Conservation (phyloP, 1,140 invertebrate species). For the Copidosoma floridanum region DNA sequence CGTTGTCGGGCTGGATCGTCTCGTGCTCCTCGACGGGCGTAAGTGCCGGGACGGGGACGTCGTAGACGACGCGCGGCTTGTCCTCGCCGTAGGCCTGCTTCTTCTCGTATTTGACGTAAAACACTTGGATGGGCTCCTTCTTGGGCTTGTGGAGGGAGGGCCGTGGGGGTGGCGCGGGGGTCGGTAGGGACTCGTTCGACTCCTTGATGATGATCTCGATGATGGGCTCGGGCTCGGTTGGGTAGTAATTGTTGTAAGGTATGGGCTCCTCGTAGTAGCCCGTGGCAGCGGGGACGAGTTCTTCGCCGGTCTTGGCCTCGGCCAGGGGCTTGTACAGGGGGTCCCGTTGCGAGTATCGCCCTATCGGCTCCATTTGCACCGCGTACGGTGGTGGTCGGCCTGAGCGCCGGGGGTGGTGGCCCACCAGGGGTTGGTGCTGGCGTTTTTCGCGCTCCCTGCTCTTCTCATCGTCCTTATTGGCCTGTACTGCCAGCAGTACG, state of each 20-base stretch:
- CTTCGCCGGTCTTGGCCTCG: slow-evolving; percentile 56
- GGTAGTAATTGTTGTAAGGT: slow-evolving; percentile 62
- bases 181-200: slow-evolving; percentile 76
- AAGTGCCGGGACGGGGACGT: slow-evolving; percentile 72
- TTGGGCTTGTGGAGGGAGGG: slow-evolving; percentile 61
- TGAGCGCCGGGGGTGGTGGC: slow-evolving; percentile 38
- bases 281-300: no score
- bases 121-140: slow-evolving; percentile 83
- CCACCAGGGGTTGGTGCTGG: slow-evolving; percentile 44
- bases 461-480: slow-evolving; percentile 43
- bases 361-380: slow-evolving; percentile 76
- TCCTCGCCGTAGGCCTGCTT: slow-evolving; percentile 60
- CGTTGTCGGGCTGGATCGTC: slow-evolving; percentile 54
- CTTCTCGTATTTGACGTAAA: slow-evolving; percentile 86
- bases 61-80: slow-evolving; percentile 72
- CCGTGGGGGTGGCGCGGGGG: slow-evolving; percentile 60
- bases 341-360: slow-evolving; percentile 76
- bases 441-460: slow-evolving; percentile 48
- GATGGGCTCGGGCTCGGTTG: slow-evolving; percentile 80
- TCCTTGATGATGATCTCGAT: slow-evolving; percentile 90
- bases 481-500: slow-evolving; percentile 3
- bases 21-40: slow-evolving; percentile 65
- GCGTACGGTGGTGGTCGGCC: slow-evolving; percentile 66
- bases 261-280: slow-evolving; percentile 43
- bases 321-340: slow-evolving; percentile 68